Percentiles rank a stretch among this genome's conserved stretches.
Evolutionary conservation across 2,113 vertebrate species (phyloP).

Genomic region (Oncorhynchus kisutch): DNA sequence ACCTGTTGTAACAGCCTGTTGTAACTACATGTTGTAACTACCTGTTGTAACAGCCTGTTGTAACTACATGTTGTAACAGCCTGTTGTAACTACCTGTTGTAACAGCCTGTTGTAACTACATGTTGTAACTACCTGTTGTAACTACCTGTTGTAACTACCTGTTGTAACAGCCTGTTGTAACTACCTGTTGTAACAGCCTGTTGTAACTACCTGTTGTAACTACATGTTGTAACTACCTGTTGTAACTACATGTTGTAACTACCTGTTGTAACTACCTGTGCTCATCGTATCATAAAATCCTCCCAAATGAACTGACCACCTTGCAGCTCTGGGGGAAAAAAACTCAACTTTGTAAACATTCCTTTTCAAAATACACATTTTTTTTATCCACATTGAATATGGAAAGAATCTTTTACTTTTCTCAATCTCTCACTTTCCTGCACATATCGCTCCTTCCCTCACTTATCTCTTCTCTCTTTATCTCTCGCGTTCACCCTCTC

Average conservation of each 20-base stretch:
- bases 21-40: too few relatives aligned
- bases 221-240: not conserved
- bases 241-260: too few relatives aligned
- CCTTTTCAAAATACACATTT: not conserved
- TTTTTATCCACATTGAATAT: too few relatives aligned
- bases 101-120: not conserved
- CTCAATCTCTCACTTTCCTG: not conserved
- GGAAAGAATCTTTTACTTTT: not conserved
- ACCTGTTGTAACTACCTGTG: slow-evolving; percentile 12
- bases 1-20: slow-evolving; percentile 17
- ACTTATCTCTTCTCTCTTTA: not conserved
- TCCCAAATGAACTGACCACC: not conserved
- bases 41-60: too few relatives aligned
- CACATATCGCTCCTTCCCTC: not conserved
- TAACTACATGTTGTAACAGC: too few relatives aligned
- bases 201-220: not conserved
- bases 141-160: slow-evolving; percentile 1
- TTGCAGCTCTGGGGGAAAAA: not conserved
- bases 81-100: too few relatives aligned
- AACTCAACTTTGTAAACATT: not conserved
- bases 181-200: too few relatives aligned
- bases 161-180: too few relatives aligned
- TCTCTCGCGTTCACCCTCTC: not conserved
- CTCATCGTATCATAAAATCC: slow-evolving; percentile 14
- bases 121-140: slow-evolving; percentile 8